These are phyloP conservation scores for Tragulus kanchil DNA, from an alignment of 2,113 vertebrate genomes.

Conservation along the genomic window DNA sequence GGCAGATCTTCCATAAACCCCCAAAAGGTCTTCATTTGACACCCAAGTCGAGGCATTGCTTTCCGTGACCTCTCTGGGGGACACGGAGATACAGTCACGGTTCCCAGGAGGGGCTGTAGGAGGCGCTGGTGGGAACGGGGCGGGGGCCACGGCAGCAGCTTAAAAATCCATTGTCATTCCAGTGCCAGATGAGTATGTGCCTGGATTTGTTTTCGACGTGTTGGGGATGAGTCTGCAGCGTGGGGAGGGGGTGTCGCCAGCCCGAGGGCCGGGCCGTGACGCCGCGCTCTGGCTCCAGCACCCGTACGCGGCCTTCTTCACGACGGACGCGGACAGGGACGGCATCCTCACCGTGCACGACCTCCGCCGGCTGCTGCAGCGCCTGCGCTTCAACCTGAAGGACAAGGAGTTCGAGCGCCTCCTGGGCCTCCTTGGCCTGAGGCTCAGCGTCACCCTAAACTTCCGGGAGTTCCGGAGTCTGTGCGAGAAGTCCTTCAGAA, in stretches of 20 bases:
- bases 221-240: accelerated
- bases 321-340: slow-evolving; percentile 85
- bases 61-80: background rate
- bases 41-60: background rate
- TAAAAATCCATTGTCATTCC: too few relatives aligned
- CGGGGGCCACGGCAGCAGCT: accelerated
- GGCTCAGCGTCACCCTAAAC: slow-evolving; percentile 76
- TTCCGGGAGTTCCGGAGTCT: slow-evolving; percentile 84
- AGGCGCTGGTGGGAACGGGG: background rate
- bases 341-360: slow-evolving; percentile 82
- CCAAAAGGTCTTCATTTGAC: background rate
- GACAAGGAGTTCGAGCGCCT: slow-evolving; percentile 83
- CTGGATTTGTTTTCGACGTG: too few relatives aligned
- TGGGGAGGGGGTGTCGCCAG: accelerated
- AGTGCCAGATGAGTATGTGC: too few relatives aligned
- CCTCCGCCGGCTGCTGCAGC: slow-evolving; percentile 80
- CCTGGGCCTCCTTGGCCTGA: slow-evolving; percentile 84
- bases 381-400: slow-evolving; percentile 81
- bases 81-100: accelerated
- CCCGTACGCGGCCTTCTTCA: slow-evolving; percentile 86
- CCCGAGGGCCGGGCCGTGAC: background rate
- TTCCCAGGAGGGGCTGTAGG: accelerated
- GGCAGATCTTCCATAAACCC: background rate
- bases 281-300: slow-evolving; percentile 79
- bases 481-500: background rate